Percentiles rank a stretch among this genome's conserved stretches.
These are phyloP conservation scores for Heterochromis multidens DNA, from an alignment of 2,113 vertebrate genomes.

Conservation along the genomic window DNA sequence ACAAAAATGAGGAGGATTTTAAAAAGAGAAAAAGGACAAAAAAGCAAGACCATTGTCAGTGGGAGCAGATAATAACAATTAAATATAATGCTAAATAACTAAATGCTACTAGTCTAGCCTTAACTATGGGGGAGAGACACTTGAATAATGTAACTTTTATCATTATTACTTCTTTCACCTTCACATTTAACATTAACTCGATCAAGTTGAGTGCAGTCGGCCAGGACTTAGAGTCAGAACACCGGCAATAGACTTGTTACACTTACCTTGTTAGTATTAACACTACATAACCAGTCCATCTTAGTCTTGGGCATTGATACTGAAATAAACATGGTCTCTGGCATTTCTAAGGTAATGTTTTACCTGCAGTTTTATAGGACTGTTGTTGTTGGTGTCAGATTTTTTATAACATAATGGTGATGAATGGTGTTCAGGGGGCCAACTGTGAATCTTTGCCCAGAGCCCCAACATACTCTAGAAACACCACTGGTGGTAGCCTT, in stretches of 20 bases:
- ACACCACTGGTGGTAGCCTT: background rate
- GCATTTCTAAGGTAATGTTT: background rate
- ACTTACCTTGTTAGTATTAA: background rate
- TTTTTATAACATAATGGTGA: background rate
- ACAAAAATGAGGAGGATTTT: too few species aligned
- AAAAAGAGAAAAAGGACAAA: too few species aligned
- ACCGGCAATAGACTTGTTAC: background rate
- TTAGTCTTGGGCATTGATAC: background rate
- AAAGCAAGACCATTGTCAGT: too few species aligned
- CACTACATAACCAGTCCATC: background rate
- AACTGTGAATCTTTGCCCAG: background rate
- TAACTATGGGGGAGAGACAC: background rate
- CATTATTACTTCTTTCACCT: too few species aligned
- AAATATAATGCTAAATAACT: background rate
- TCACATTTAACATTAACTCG: too few species aligned
- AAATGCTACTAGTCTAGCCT: background rate
- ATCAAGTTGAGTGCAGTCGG: background rate
- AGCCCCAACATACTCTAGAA: background rate
- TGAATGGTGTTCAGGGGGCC: background rate
- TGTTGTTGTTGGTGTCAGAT: background rate
- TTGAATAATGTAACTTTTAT: background rate
- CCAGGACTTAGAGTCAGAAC: background rate
- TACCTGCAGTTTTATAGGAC: background rate
- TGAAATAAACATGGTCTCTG: background rate
- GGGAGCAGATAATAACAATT: too few species aligned